Evolutionary conservation across 2,113 vertebrate genomes (phyloP).

Genomic region (Ibidorhyncha struthersii): DNA sequence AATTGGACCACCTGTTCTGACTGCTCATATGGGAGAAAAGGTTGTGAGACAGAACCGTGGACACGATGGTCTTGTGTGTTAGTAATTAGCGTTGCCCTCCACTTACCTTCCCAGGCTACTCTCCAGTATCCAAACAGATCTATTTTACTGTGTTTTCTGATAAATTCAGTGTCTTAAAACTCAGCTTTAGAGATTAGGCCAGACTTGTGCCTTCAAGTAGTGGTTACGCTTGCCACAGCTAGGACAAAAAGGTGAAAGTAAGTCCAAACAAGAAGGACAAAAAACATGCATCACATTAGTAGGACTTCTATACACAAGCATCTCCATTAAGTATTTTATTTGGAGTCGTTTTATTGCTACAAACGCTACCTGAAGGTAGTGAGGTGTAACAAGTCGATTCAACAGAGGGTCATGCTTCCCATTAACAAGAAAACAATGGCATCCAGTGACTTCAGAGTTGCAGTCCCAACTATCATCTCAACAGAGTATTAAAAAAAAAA

Average conservation of each 20-base stretch:
- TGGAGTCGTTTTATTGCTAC: neutral
- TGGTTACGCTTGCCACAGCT: neutral
- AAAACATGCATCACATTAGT: neutral
- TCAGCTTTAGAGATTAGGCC: neutral
- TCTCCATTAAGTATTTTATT: neutral
- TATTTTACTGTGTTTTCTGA: neutral
- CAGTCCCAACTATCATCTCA: neutral
- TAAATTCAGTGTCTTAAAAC: neutral
- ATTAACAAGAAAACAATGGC: neutral
- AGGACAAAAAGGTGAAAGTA: neutral
- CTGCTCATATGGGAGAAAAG: neutral
- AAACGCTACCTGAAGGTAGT: neutral
- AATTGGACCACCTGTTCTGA: neutral
- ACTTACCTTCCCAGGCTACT: neutral
- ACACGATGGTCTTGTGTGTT: neutral
- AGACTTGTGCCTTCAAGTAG: neutral
- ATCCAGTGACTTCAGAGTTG: neutral
- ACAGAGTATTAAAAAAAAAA: neutral
- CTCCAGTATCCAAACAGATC: neutral
- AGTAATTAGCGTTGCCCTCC: neutral
- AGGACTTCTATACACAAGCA: neutral
- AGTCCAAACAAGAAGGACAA: neutral
- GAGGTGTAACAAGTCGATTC: neutral
- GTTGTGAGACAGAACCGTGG: neutral
- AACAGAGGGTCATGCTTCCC: neutral